Percentiles rank a stretch among this genome's conserved stretches.
Conservation (phyloP, 2,113 vertebrate species). For the human region GRCh38 chr22:45729501-45730000, state of each 20-base stretch:
- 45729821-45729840: neutral
- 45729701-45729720: neutral
- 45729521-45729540: constrained; percentile 87
- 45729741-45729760: neutral
- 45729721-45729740: neutral
- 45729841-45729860: fast-evolving
- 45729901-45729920: neutral
- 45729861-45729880: neutral
- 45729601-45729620: fast-evolving
- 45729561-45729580: constrained; percentile 81
- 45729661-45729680: neutral
- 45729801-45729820: neutral
- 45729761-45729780: neutral
- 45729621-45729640: fast-evolving
- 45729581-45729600: constrained; percentile 86
- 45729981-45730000: neutral
- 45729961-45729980: neutral
- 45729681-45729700: neutral
- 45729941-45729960: neutral
- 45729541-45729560: constrained; percentile 87
- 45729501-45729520: constrained; percentile 85
- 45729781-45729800: neutral
- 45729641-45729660: neutral
- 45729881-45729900: fast-evolving
- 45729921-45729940: neutral